These are phyloP conservation scores for Belgica antarctica DNA, from an alignment of 2,888 invertebrate genomes.

Conservation along the genomic window DNA sequence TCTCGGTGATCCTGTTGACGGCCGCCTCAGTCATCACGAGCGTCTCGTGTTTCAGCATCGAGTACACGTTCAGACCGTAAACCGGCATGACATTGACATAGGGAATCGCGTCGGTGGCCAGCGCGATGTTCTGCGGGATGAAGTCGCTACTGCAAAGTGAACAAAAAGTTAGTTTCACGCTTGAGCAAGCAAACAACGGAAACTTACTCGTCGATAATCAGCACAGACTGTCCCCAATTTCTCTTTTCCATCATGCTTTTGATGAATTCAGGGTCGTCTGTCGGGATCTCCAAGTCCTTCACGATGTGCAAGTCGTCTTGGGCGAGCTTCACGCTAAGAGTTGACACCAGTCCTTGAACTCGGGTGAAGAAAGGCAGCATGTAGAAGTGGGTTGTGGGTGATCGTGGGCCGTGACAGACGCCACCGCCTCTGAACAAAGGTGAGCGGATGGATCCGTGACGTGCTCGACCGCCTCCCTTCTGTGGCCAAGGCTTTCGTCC, in stretches of 20 bases:
- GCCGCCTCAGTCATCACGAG: slow-evolving; percentile 83
- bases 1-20: slow-evolving; percentile 78
- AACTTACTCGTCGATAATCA: slow-evolving; percentile 86
- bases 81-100: slow-evolving; percentile 93
- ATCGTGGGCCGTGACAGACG: slow-evolving; percentile 83
- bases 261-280: slow-evolving; percentile 74
- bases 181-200: not conserved
- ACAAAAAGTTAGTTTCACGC: slow-evolving; percentile 1
- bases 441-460: slow-evolving; percentile 89
- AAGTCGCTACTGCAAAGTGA: slow-evolving; percentile 72
- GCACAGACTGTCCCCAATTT: slow-evolving; percentile 94
- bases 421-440: slow-evolving; percentile 86
- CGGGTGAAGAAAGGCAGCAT: slow-evolving; percentile 83
- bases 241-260: slow-evolving; percentile 76
- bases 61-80: slow-evolving; percentile 93
- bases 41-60: slow-evolving; percentile 95
- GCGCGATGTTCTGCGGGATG: slow-evolving; percentile 83
- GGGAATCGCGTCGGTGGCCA: slow-evolving; percentile 73
- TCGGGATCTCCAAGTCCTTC: slow-evolving; percentile 79
- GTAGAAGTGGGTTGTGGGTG: slow-evolving; percentile 86
- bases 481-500: slow-evolving; percentile 97
- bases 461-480: slow-evolving; percentile 84
- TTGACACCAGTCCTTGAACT: slow-evolving; percentile 75
- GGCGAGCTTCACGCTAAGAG: slow-evolving; percentile 85
- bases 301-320: slow-evolving; percentile 95